Conservation (phyloP, 2,113 vertebrate species). For the Leucoraja erinaceus region DNA sequence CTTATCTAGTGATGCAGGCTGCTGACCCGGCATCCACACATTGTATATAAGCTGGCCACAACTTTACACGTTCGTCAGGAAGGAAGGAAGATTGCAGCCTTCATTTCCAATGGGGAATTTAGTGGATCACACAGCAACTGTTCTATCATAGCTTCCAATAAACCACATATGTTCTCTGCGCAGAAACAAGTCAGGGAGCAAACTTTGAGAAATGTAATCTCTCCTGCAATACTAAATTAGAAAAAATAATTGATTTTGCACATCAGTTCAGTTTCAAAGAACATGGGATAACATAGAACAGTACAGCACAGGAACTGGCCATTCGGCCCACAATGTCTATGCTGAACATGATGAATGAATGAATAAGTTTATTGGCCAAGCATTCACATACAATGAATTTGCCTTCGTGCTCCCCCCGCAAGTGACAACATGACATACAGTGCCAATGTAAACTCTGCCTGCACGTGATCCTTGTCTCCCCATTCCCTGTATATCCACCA, state of each 20-base stretch:
- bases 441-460: too few relatives aligned
- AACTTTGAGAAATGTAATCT: neutral
- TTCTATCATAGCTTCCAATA: neutral
- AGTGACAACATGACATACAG: too few relatives aligned
- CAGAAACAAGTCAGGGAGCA: too few relatives aligned
- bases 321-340: too few relatives aligned
- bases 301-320: too few relatives aligned
- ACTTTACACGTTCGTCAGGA: neutral
- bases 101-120: neutral
- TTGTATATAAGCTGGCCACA: neutral
- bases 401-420: too few relatives aligned
- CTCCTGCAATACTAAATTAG: neutral
- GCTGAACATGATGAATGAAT: too few relatives aligned
- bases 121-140: neutral
- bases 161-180: neutral
- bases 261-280: neutral
- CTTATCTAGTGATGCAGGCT: neutral
- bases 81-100: neutral
- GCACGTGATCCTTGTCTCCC: too few relatives aligned
- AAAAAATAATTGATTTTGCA: neutral
- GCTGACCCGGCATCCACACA: neutral
- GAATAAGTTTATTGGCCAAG: too few relatives aligned
- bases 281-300: neutral
- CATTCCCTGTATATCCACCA: too few relatives aligned
- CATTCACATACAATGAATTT: too few relatives aligned